Conservation (phyloP, 2,113 vertebrate species). For the Myanophis thanlyinensis region DNA sequence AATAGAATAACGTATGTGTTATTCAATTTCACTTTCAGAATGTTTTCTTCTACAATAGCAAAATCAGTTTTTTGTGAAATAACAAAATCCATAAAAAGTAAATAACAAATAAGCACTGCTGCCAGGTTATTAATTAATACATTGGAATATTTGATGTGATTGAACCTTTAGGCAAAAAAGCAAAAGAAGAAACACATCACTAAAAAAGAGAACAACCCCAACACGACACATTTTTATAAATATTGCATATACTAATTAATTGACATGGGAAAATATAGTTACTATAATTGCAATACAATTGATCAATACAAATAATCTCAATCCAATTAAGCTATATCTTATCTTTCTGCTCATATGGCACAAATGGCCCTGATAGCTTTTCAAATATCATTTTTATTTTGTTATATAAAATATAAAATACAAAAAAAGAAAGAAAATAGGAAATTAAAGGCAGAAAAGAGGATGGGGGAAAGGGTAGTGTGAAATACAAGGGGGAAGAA, state of each 20-base stretch:
- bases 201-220: not conserved
- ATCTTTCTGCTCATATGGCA: not conserved
- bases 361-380: not conserved
- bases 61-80: not conserved
- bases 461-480: too few relatives aligned
- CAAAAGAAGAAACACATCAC: not conserved
- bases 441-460: too few relatives aligned
- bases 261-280: not conserved
- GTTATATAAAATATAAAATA: too few relatives aligned
- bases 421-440: too few relatives aligned
- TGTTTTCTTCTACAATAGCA: not conserved
- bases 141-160: not conserved
- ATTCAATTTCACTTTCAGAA: not conserved
- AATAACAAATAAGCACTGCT: not conserved
- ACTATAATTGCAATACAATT: not conserved
- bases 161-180: not conserved
- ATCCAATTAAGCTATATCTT: not conserved
- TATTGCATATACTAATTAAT: not conserved
- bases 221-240: not conserved
- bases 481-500: too few relatives aligned
- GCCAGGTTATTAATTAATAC: not conserved
- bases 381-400: too few relatives aligned
- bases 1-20: not conserved
- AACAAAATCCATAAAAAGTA: not conserved
- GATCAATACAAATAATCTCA: not conserved